Evolutionary conservation across 2,797 vertebrate species (phyloP).

Genomic region (Psittacula derbiana): DNA sequence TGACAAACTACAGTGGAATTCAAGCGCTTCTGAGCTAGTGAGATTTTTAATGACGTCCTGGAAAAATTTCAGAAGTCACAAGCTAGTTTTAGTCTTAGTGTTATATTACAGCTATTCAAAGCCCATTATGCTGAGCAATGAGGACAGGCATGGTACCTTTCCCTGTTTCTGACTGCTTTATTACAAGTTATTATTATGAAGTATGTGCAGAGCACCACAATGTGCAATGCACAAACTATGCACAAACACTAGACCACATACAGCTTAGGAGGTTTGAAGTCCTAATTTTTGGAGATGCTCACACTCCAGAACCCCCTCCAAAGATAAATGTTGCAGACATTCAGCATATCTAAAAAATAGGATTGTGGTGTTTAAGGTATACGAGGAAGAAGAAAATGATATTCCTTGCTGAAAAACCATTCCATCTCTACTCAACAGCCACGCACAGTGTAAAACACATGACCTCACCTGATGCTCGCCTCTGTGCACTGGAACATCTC

Average conservation of each 20-base stretch:
- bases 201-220: no score
- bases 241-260: background rate
- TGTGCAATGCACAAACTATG: background rate
- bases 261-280: background rate
- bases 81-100: background rate
- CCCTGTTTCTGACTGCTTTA: background rate
- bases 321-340: background rate
- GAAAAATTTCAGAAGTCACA: background rate
- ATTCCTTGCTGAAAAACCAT: background rate
- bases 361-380: background rate
- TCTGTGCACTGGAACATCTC: background rate
- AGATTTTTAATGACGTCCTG: background rate
- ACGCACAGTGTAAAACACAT: background rate
- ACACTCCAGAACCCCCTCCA: background rate
- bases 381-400: background rate
- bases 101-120: background rate
- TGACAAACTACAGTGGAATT: conserved; percentile 14
- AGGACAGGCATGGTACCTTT: background rate
- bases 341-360: background rate
- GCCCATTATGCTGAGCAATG: background rate
- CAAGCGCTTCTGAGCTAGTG: background rate
- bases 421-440: background rate
- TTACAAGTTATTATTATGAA: background rate
- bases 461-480: background rate
- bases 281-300: background rate